Conservation (phyloP, 2,797 vertebrate species). For the Pantherophis vulpinus region DNA sequence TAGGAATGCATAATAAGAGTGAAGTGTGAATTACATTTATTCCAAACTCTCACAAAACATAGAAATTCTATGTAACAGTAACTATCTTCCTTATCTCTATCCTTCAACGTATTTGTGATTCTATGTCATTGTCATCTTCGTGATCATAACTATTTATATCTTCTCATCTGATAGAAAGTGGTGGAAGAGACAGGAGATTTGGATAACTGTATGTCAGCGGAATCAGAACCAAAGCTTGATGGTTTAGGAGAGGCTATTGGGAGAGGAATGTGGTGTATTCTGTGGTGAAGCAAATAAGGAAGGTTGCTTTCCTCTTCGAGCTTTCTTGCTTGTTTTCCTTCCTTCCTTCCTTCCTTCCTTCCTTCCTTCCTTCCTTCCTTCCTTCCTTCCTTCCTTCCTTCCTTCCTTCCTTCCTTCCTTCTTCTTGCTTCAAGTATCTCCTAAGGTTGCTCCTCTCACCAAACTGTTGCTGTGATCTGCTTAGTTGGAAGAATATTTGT, state of each 20-base stretch:
- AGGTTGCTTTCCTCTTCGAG: background rate
- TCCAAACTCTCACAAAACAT: background rate
- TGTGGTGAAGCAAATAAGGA: background rate
- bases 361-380: too few species aligned
- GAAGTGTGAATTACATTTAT: background rate
- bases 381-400: too few species aligned
- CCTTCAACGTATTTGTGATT: background rate
- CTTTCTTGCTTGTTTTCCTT: too few species aligned
- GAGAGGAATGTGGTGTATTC: background rate
- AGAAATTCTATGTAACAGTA: background rate
- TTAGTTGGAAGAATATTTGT: background rate
- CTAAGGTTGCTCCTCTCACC: background rate
- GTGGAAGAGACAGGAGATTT: background rate
- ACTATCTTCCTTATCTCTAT: background rate
- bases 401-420: too few species aligned
- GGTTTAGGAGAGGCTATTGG: background rate
- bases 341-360: too few species aligned
- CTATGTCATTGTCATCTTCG: background rate
- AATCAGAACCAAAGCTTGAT: background rate
- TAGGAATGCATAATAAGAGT: background rate
- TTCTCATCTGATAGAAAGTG: background rate
- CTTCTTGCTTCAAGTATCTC: background rate
- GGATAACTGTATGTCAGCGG: background rate
- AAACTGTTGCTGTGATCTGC: background rate
- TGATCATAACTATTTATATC: background rate